These are phyloP conservation scores for Drosophila paranaensis DNA, from an alignment of 2,888 invertebrate genomes.

Conservation along the genomic window DNA sequence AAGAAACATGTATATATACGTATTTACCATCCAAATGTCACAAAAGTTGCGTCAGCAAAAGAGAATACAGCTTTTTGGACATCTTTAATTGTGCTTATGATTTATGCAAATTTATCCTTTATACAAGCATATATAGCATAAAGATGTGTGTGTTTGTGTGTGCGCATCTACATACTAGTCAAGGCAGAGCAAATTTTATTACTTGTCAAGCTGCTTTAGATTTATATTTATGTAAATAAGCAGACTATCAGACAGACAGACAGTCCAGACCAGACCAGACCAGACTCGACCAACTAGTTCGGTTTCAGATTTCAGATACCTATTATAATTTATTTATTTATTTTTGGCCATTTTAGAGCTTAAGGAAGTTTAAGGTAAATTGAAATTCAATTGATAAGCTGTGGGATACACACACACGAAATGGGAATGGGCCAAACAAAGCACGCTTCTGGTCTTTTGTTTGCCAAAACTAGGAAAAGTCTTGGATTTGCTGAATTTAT, in stretches of 20 bases:
- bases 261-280: constrained; percentile 19
- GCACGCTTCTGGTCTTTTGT: constrained; percentile 4
- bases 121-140: constrained; percentile 12
- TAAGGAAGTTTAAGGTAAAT: constrained; percentile 41
- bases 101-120: constrained; percentile 78
- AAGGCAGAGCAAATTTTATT: constrained; percentile 68
- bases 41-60: constrained; percentile 63
- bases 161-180: constrained; percentile 57
- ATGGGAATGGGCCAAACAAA: constrained; percentile 12
- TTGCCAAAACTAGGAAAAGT: constrained; percentile 4
- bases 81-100: constrained; percentile 76
- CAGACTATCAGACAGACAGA: constrained; percentile 39
- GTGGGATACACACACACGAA: constrained; percentile 5
- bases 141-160: constrained; percentile 4
- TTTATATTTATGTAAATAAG: constrained; percentile 71
- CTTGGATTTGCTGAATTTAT: neutral
- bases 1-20: constrained; percentile 20
- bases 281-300: constrained; percentile 53
- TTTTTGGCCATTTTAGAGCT: constrained; percentile 6
- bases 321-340: constrained; percentile 2
- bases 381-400: constrained; percentile 20
- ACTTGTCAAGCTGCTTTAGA: constrained; percentile 66
- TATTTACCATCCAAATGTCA: constrained; percentile 58
- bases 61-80: constrained; percentile 53
- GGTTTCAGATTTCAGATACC: constrained; percentile 17